Percentiles rank a stretch among this genome's conserved stretches.
Conservation (phyloP, 2,113 vertebrate species). For the Megalops atlanticus region DNA sequence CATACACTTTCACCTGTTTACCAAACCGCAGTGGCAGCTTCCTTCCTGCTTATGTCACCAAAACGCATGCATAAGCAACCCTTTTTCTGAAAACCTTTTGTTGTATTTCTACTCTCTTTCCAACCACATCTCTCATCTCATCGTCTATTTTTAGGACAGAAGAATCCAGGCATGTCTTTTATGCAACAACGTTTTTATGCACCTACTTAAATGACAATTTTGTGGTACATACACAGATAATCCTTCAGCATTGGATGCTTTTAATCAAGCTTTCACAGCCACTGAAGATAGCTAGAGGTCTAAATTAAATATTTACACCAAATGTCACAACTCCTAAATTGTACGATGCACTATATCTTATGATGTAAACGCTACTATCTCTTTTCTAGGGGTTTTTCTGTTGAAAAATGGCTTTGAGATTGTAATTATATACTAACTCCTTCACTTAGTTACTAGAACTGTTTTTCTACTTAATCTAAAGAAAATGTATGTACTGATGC, state of each 20-base stretch:
- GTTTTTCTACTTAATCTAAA: background rate
- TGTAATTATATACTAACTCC: background rate
- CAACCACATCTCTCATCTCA: background rate
- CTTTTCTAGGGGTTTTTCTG: background rate
- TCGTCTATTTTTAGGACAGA: constrained; percentile 19
- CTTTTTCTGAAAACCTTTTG: background rate
- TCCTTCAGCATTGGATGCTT: background rate
- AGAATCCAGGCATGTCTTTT: background rate
- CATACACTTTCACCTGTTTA: constrained; percentile 69
- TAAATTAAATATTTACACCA: background rate
- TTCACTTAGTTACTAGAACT: background rate
- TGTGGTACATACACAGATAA: background rate
- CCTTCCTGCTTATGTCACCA: constrained; percentile 49
- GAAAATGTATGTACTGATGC: background rate
- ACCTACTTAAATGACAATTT: no score
- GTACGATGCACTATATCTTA: no score
- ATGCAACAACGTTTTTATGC: no score
- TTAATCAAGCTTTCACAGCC: background rate
- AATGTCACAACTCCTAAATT: background rate
- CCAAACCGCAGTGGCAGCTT: constrained; percentile 67
- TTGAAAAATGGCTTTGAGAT: background rate
- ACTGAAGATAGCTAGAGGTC: background rate
- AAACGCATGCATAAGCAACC: background rate
- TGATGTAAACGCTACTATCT: background rate
- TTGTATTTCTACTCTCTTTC: constrained; percentile 11